Conservation (phyloP, 2,113 vertebrate species). For the Cyprinodon tularosa region DNA sequence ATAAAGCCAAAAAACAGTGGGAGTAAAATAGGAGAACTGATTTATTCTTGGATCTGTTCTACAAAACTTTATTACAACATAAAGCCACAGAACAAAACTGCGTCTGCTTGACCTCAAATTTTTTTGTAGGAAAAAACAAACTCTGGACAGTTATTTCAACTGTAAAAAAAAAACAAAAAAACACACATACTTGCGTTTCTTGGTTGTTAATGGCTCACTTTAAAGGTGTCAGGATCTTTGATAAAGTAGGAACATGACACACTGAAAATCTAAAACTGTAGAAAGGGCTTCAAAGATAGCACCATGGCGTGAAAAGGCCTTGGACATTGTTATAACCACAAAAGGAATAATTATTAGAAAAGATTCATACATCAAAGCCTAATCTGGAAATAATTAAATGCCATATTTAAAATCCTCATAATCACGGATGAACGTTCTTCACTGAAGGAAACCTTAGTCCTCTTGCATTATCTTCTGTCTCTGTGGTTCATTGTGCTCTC, state of each 20-base stretch:
- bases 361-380: neutral
- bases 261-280: conserved; percentile 25
- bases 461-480: conserved; percentile 15
- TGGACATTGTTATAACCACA: conserved; percentile 16
- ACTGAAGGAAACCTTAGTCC: conserved; percentile 24
- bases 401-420: neutral
- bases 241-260: conserved; percentile 20
- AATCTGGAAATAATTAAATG: neutral
- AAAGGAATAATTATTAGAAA: neutral
- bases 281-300: conserved; percentile 52
- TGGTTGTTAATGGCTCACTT: conserved; percentile 35
- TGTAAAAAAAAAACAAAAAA: conserved; percentile 35
- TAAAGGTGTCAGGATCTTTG: conserved; percentile 37
- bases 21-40: conserved; percentile 46
- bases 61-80: conserved; percentile 83
- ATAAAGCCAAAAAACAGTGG: conserved; percentile 20
- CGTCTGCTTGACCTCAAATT: conserved; percentile 54
- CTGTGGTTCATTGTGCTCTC: conserved; percentile 20
- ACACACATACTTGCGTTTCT: conserved; percentile 28
- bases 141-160: conserved; percentile 14
- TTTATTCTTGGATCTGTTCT: conserved; percentile 77
- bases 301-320: conserved; percentile 62
- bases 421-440: conserved; percentile 14
- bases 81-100: conserved; percentile 80
- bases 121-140: conserved; percentile 27